A percentile compares a stretch with the other conserved stretches of the same genome.
Conservation (phyloP, 2,797 vertebrate genomes). For the Sebastolobus altivelis region DNA sequence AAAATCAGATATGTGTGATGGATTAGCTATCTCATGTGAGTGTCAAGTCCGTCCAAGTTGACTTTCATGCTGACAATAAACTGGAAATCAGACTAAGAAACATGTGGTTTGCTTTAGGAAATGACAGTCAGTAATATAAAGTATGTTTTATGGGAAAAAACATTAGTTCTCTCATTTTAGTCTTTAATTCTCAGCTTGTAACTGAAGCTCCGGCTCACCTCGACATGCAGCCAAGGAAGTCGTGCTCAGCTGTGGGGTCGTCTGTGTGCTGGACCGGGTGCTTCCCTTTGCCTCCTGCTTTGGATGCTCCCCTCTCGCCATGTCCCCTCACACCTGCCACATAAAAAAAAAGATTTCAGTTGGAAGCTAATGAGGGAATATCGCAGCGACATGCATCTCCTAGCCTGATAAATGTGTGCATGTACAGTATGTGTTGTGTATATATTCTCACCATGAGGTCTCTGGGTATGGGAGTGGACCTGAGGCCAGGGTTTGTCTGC, state of each 20-base stretch:
- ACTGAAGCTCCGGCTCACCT: slow-evolving; percentile 82
- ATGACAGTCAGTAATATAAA: background rate
- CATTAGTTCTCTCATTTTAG: background rate
- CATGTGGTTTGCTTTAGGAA: background rate
- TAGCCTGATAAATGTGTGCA: background rate
- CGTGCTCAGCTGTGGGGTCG: slow-evolving; percentile 87
- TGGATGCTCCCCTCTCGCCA: slow-evolving; percentile 80
- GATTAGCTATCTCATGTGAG: background rate
- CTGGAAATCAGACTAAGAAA: background rate
- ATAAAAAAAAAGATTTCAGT: background rate
- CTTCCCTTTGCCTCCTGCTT: slow-evolving; percentile 83
- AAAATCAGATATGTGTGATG: background rate
- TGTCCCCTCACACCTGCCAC: slow-evolving; percentile 74
- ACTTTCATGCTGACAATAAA: background rate
- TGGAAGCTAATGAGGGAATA: background rate
- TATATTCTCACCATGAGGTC: slow-evolving; percentile 87
- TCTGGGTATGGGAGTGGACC: slow-evolving; percentile 84
- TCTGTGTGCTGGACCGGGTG: slow-evolving; percentile 82
- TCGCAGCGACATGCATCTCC: background rate
- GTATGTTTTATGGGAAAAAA: background rate
- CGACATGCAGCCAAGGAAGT: slow-evolving; percentile 98
- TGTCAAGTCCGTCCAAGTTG: background rate
- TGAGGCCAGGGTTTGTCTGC: slow-evolving; percentile 86
- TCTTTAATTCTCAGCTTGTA: background rate
- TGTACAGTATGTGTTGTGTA: background rate